These are phyloP conservation scores for Caenorhabditis virilis DNA, from an alignment of 2,888 invertebrate species.

Conservation along the genomic window DNA sequence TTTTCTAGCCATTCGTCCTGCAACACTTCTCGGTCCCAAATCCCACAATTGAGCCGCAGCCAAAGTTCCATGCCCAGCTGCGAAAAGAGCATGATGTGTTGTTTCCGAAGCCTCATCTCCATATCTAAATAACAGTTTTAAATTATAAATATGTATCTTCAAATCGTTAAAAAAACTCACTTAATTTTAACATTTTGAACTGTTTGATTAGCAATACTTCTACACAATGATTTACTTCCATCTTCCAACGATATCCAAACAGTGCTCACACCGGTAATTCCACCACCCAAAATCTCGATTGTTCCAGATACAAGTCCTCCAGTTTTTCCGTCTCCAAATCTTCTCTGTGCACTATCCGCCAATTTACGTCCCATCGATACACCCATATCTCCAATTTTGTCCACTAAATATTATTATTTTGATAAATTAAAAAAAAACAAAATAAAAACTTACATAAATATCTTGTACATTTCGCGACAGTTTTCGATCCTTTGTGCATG, in stretches of 20 bases:
- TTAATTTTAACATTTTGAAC: conserved; percentile 79
- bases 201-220: conserved; percentile 77
- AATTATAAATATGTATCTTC: neutral
- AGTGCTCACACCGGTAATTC: conserved; percentile 73
- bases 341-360: conserved; percentile 73
- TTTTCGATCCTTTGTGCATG: conserved; percentile 76
- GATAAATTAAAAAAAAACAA: conserved; percentile 2
- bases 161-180: conserved; percentile 71
- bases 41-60: conserved; percentile 76
- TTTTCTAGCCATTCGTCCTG: conserved; percentile 75
- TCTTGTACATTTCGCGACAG: conserved; percentile 77
- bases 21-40: conserved; percentile 78
- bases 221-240: conserved; percentile 76
- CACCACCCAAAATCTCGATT: conserved; percentile 58
- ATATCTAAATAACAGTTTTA: conserved; percentile 73
- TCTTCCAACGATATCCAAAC: conserved; percentile 77
- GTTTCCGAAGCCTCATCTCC: conserved; percentile 76
- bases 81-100: conserved; percentile 76
- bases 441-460: conserved; percentile 73
- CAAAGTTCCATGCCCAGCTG: conserved; percentile 77
- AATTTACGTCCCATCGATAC: conserved; percentile 76
- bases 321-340: conserved; percentile 69
- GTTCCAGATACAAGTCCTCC: conserved; percentile 56
- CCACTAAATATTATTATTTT: conserved; percentile 68
- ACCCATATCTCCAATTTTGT: conserved; percentile 76